Evolutionary conservation across 2,888 invertebrate genomes (phyloP).

Genomic region (Brenthis daphne): DNA sequence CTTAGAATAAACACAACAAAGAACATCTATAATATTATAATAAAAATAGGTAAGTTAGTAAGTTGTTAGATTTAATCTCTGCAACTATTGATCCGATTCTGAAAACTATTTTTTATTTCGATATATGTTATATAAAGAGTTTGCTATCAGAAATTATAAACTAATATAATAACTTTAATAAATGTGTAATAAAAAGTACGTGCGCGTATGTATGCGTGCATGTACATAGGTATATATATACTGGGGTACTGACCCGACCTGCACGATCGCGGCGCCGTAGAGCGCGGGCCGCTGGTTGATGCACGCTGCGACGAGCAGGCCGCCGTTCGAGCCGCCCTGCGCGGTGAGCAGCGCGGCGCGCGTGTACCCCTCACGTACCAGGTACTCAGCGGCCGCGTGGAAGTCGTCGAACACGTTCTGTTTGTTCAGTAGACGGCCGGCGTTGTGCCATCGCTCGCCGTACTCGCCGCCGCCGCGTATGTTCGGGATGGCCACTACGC

Average conservation of each 20-base stretch:
- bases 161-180: too few relatives aligned
- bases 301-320: constrained; percentile 96
- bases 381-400: constrained; percentile 94
- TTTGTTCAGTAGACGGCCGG: constrained; percentile 93
- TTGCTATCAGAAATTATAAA: too few relatives aligned
- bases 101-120: too few relatives aligned
- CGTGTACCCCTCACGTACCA: constrained; percentile 91
- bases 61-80: too few relatives aligned
- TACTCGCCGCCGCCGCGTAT: constrained; percentile 99
- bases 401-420: constrained; percentile 99
- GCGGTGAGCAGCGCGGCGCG: constrained; percentile 88
- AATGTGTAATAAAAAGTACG: too few relatives aligned
- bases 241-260: constrained; percentile 90
- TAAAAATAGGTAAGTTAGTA: too few relatives aligned
- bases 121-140: too few relatives aligned
- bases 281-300: constrained; percentile 97
- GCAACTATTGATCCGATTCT: too few relatives aligned
- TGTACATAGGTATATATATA: neutral
- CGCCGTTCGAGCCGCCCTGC: constrained; percentile 98
- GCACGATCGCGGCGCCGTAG: constrained; percentile 95
- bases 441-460: constrained; percentile 98
- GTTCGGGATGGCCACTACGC: constrained; percentile 95
- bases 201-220: too few relatives aligned
- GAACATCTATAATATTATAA: too few relatives aligned
- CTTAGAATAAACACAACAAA: too few relatives aligned